Conservation (phyloP, 2,797 vertebrate genomes). For the Microcaecilia unicolor region DNA sequence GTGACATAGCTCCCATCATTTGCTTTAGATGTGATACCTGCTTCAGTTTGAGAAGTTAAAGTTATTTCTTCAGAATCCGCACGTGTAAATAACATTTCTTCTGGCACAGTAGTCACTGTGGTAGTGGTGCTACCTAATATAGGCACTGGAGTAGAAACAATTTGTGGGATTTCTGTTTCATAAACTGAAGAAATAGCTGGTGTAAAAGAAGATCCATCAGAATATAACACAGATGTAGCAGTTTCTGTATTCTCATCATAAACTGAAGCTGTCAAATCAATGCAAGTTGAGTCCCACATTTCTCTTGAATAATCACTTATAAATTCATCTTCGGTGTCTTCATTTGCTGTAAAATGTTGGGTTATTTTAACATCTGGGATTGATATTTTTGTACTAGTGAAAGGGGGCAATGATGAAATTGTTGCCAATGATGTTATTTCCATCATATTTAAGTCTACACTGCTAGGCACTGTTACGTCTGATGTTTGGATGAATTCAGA, state of each 20-base stretch:
- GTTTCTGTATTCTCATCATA: constrained; percentile 47
- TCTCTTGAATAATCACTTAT: constrained; percentile 63
- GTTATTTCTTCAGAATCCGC: constrained; percentile 34
- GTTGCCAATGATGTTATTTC: constrained; percentile 57
- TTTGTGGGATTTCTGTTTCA: constrained; percentile 52
- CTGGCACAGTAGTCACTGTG: constrained; percentile 25
- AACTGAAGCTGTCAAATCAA: constrained; percentile 49
- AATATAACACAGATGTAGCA: constrained; percentile 46
- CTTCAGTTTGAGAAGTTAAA: constrained; percentile 25
- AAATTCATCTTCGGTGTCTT: constrained; percentile 85
- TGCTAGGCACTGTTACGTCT: constrained; percentile 40
- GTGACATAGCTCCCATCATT: constrained; percentile 20
- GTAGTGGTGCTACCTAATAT: too few relatives aligned
- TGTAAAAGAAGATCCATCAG: constrained; percentile 51
- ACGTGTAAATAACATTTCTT: constrained; percentile 26
- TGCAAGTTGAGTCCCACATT: constrained; percentile 65
- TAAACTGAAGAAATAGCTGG: constrained; percentile 52
- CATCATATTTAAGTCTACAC: constrained; percentile 42
- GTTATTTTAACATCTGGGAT: constrained; percentile 98
- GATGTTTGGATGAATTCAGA: constrained; percentile 49
- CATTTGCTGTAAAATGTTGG: constrained; percentile 90
- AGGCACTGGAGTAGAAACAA: constrained; percentile 29
- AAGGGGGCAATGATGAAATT: constrained; percentile 58
- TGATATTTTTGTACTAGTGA: constrained; percentile 70
- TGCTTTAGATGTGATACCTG: constrained; percentile 31